Conservation (phyloP, 2,888 invertebrate genomes). For the Cheiracanthium punctorium region DNA sequence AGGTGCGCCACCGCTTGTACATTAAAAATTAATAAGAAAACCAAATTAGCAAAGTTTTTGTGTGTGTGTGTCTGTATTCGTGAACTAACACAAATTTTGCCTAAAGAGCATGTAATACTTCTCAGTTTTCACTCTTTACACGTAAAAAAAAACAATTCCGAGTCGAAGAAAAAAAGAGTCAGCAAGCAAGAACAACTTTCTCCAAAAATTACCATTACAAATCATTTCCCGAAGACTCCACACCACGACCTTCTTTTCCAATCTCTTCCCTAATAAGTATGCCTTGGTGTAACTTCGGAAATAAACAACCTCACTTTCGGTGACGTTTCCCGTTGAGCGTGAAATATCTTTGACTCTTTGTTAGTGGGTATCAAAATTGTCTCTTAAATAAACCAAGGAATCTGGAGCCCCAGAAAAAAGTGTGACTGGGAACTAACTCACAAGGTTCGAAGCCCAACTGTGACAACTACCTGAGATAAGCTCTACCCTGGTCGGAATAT, state of each 20-base stretch:
- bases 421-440: neutral
- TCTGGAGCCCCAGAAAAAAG: neutral
- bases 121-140: too few relatives aligned
- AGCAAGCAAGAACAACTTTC: too few relatives aligned
- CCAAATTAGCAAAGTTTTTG: too few relatives aligned
- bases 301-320: constrained; percentile 10
- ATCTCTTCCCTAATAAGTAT: neutral
- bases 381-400: neutral
- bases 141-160: too few relatives aligned
- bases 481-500: constrained; percentile 18
- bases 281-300: neutral
- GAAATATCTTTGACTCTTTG: constrained; percentile 7
- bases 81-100: too few relatives aligned
- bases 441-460: constrained; percentile 45
- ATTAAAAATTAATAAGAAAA: too few relatives aligned
- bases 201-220: neutral
- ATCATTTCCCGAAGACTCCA: neutral
- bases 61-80: too few relatives aligned
- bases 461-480: constrained; percentile 39
- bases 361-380: neutral
- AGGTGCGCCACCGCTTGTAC: too few relatives aligned
- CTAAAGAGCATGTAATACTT: too few relatives aligned
- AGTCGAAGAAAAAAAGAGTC: too few relatives aligned
- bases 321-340: neutral
- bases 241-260: too few relatives aligned